These are phyloP conservation scores for Synaphobranchus kaupii DNA, from an alignment of 2,797 vertebrate genomes.

Conservation along the genomic window DNA sequence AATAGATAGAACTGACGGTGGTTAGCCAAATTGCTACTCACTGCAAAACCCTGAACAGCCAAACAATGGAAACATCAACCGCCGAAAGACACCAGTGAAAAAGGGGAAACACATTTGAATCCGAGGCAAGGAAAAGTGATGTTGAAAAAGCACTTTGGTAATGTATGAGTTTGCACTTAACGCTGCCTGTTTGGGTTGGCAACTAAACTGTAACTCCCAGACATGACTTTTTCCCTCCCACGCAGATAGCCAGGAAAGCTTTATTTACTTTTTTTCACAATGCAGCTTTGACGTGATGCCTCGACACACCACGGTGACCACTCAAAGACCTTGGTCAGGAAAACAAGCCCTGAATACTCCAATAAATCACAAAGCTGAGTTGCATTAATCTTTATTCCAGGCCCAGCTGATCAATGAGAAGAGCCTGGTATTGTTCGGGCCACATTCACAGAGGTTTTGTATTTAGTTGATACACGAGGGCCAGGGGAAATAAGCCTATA, in stretches of 20 bases:
- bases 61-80: constrained; percentile 31
- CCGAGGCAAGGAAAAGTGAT: constrained; percentile 27
- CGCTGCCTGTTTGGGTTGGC: constrained; percentile 29
- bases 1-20: constrained; percentile 16
- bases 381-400: not conserved
- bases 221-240: constrained; percentile 24
- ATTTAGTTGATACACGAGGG: not conserved
- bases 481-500: not conserved
- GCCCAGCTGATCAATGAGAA: constrained; percentile 2
- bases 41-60: constrained; percentile 14
- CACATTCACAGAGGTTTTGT: constrained; percentile 28
- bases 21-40: constrained; percentile 28
- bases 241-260: not conserved
- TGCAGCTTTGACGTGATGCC: constrained; percentile 6
- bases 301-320: not conserved
- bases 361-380: constrained; percentile 17
- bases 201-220: constrained; percentile 21
- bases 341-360: not conserved
- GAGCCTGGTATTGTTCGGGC: not conserved
- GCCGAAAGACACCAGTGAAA: not conserved
- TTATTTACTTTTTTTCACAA: constrained; percentile 12
- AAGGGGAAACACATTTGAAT: constrained; percentile 17
- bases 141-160: constrained; percentile 31
- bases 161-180: constrained; percentile 27
- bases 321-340: not conserved